Evolutionary conservation across 2,888 invertebrate species (phyloP).

Genomic region (Macrosoma leucophasiata): DNA sequence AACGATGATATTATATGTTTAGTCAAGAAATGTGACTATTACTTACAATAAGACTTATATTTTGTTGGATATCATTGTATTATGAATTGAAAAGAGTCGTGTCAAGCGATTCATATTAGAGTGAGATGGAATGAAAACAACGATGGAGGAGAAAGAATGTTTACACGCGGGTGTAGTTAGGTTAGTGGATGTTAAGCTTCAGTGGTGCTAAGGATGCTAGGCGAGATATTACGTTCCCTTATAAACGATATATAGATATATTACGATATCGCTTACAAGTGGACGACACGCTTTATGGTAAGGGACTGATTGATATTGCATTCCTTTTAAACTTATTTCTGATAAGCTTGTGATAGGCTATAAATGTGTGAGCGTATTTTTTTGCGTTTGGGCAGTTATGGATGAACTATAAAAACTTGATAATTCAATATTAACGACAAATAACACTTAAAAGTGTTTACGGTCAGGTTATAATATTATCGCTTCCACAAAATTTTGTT

Average conservation of each 20-base stretch:
- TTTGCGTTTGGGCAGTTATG: no score
- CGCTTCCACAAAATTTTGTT: no score
- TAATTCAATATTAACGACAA: no score
- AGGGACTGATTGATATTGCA: slow-evolving; percentile 47
- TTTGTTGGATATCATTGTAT: neutral
- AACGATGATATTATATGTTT: slow-evolving; percentile 1
- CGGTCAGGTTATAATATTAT: no score
- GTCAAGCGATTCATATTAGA: no score
- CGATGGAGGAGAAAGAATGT: neutral
- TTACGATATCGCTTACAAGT: slow-evolving; percentile 7
- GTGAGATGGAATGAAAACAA: no score
- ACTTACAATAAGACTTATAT: neutral
- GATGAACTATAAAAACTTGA: no score
- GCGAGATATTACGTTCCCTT: slow-evolving; percentile 11
- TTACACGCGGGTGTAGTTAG: slow-evolving; percentile 29
- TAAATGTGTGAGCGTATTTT: no score
- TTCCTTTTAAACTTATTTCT: no score
- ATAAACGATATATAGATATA: slow-evolving; percentile 6
- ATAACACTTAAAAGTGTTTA: no score
- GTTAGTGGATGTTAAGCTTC: slow-evolving; percentile 41
- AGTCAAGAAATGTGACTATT: neutral
- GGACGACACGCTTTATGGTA: slow-evolving; percentile 49
- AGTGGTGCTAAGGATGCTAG: slow-evolving; percentile 54
- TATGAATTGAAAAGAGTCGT: no score
- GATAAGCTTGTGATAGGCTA: no score